A percentile compares a stretch with the other conserved stretches of the same genome.
phyloP scores from a whole-genome alignment of 2,113 vertebrate species.

The Okapia johnstoni region DNA sequence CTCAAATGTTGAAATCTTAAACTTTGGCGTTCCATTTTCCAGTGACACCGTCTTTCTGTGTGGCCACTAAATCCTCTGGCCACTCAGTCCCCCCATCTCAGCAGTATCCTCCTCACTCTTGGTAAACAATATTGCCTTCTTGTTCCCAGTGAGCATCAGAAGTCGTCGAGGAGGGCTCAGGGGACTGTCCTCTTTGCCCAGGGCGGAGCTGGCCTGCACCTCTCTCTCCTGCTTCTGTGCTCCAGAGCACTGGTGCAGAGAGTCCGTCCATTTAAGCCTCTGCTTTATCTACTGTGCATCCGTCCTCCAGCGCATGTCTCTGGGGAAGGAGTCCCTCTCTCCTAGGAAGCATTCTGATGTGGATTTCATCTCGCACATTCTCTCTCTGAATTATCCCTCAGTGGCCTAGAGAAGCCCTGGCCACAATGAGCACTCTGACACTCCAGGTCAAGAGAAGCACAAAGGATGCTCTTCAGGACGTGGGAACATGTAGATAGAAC shows the following conservation, averaged over 20 bases:
- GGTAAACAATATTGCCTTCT: rapidly evolving
- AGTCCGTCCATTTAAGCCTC: too few relatives aligned
- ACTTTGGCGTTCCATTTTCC: neutral
- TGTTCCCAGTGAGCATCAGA: neutral
- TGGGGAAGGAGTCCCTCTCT: neutral
- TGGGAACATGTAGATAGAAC: neutral
- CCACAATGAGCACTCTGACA: too few relatives aligned
- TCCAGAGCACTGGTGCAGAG: neutral
- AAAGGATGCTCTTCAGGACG: neutral
- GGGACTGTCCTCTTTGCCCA: neutral
- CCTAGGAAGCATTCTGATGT: neutral
- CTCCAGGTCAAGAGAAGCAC: neutral
- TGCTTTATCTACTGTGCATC: rapidly evolving
- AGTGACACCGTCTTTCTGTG: neutral
- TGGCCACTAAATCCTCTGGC: neutral
- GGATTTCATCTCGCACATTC: neutral
- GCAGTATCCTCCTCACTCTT: rapidly evolving
- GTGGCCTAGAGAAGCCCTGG: neutral
- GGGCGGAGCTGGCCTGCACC: rapidly evolving
- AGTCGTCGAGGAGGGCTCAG: rapidly evolving
- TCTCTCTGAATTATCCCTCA: neutral
- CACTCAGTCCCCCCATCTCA: too few relatives aligned
- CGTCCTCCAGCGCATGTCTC: rapidly evolving
- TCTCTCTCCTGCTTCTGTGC: neutral
- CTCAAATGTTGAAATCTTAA: neutral